Base-by-base conservation (phyloP, 1,140 invertebrate species). In the Adelges cooleyi region DNA sequence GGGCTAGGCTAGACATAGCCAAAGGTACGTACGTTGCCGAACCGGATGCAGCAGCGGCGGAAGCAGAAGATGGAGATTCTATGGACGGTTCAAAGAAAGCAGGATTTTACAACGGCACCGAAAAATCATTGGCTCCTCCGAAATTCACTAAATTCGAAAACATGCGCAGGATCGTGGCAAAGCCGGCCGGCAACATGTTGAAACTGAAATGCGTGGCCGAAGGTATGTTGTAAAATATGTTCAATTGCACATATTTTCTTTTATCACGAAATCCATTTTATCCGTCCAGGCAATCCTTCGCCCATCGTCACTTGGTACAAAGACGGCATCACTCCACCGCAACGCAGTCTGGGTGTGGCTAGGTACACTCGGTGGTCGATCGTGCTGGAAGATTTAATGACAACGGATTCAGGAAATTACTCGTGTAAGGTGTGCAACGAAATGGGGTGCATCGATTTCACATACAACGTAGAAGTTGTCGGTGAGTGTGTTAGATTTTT, bases 351-450 rank as follows among this genome's bases (percentile, higher is more conserved):
- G 27, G 86, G 84, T 11, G 75, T 78, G 5, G 77, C 83, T 1
- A 74, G 79, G 8, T 78, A 77, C 67, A 75, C 74, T n/a, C 84
- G 83, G 68, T 88, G 85, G 84, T 79, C 79, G 0, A 75, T 91
- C 13, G 78, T 76, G 6, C 73, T 91, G 67, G 86, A 90, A 69
- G 87, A 90, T 71, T 73, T 89, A 5, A 82, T 87, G 0, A 82
- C 83, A 2, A 77, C 82, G 11, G 92, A 95, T 70, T 82, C 80
- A 46, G 90, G 89, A 20, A 86, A 88, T 69, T 95, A 95, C 72
- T 92, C 86, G 0, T 95, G 92, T 71, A 76, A 84, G 25, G 84
- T 91, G 6, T 87, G 85, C 76, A 95, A 95, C 72, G 71, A 76
- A 8, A 71, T 85, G 17, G 89, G 85, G 8, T 89, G 87, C 71